Evolutionary conservation across 1,140 invertebrate species (phyloP).

Genomic region (Paraescarpia echinospica): DNA sequence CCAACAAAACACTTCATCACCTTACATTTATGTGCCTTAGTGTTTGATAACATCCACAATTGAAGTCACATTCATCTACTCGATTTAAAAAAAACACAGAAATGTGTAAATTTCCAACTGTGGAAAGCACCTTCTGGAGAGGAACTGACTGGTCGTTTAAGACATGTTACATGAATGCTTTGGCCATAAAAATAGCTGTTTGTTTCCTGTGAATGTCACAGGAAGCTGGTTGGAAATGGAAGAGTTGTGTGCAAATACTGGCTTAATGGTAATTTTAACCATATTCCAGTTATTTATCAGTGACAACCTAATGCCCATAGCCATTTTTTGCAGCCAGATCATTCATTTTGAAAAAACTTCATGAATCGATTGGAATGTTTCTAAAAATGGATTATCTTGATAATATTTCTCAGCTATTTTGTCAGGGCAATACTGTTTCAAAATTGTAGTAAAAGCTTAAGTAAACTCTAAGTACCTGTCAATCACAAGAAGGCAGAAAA

Average conservation of each 20-base stretch:
- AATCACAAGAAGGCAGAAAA: not conserved
- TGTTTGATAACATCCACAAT: not conserved
- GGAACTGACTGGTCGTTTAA: not conserved
- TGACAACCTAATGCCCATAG: not conserved
- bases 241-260: not conserved
- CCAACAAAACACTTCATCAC: no score
- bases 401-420: not conserved
- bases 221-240: not conserved
- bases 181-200: not conserved
- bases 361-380: not conserved
- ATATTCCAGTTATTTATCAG: no score
- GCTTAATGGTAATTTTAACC: not conserved
- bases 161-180: not conserved
- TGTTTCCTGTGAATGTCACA: not conserved
- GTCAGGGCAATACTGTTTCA: not conserved
- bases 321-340: not conserved
- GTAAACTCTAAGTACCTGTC: not conserved
- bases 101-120: not conserved
- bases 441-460: not conserved
- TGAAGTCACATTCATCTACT: not conserved
- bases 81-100: not conserved
- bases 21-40: not conserved
- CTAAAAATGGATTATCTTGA: not conserved
- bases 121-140: not conserved
- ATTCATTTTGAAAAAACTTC: not conserved